These are phyloP conservation scores for Myiagra hebetior DNA, from an alignment of 2,113 vertebrate species.

Conservation along the genomic window DNA sequence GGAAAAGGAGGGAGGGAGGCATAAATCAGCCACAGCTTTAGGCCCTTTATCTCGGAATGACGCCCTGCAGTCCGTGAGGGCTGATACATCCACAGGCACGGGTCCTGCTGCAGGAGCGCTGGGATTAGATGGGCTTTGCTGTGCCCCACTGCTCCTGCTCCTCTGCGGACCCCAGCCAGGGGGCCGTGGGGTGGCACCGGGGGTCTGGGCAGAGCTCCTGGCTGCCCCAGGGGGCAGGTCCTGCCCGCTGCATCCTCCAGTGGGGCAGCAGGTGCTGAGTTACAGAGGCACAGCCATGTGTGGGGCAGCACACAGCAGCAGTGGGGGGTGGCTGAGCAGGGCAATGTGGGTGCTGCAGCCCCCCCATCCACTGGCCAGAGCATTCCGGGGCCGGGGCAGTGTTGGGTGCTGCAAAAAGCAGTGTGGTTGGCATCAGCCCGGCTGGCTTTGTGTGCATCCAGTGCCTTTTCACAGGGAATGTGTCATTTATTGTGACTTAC, in stretches of 20 bases:
- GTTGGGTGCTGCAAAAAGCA: background rate
- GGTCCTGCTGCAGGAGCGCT: background rate
- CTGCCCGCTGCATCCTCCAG: rapidly evolving
- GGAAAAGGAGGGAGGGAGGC: background rate
- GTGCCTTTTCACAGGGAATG: background rate
- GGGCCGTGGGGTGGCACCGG: rapidly evolving
- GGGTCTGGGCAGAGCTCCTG: background rate
- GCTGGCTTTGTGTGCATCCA: background rate
- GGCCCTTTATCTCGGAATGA: background rate
- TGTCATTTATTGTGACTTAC: rapidly evolving
- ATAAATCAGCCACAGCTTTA: background rate
- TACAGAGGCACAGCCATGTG: rapidly evolving
- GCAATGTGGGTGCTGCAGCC: background rate
- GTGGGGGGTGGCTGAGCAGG: background rate
- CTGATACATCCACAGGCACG: background rate
- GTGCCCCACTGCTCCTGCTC: background rate
- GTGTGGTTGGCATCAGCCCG: rapidly evolving
- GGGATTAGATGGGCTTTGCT: background rate
- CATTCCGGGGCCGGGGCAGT: rapidly evolving
- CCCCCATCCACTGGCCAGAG: rapidly evolving
- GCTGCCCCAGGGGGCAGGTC: too few species aligned
- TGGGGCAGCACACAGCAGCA: background rate
- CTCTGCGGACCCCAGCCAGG: rapidly evolving
- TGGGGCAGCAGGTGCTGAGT: background rate
- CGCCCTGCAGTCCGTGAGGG: background rate